phyloP scores from a whole-genome alignment of 2,888 invertebrate genomes.

The Portevinia maculata region DNA sequence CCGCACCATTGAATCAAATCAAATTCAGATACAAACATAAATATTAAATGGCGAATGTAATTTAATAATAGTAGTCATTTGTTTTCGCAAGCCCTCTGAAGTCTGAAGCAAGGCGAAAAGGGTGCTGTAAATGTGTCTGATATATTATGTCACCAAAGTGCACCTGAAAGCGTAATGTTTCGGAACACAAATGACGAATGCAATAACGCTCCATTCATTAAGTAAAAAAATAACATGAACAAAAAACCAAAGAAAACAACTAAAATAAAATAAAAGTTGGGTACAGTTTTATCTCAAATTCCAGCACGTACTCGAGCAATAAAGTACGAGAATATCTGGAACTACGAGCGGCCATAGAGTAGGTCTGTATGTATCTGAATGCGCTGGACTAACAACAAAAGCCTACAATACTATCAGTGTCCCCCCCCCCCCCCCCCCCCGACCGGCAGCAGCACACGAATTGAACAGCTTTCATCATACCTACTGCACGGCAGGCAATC shows the following conservation, averaged over 20 bases:
- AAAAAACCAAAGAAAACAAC: slow-evolving; percentile 35
- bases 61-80: slow-evolving; percentile 10
- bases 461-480: not conserved
- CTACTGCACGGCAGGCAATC: not conserved
- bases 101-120: not conserved
- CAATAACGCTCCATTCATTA: slow-evolving; percentile 56
- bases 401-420: slow-evolving; percentile 9
- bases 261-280: slow-evolving; percentile 14
- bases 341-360: slow-evolving; percentile 41
- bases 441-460: not conserved
- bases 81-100: not conserved
- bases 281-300: slow-evolving; percentile 70
- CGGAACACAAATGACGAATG: slow-evolving; percentile 66
- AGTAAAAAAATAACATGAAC: slow-evolving; percentile 31
- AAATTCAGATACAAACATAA: slow-evolving; percentile 41
- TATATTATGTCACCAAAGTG: slow-evolving; percentile 43
- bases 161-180: slow-evolving; percentile 65
- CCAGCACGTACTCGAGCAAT: slow-evolving; percentile 65
- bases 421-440: not conserved
- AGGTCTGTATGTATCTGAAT: slow-evolving; percentile 36
- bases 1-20: slow-evolving; percentile 58
- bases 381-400: slow-evolving; percentile 37
- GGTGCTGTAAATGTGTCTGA: slow-evolving; percentile 1
- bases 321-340: slow-evolving; percentile 53
- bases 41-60: slow-evolving; percentile 38